phyloP scores from a whole-genome alignment of 2,797 vertebrate species.

The Natrix natrix region DNA sequence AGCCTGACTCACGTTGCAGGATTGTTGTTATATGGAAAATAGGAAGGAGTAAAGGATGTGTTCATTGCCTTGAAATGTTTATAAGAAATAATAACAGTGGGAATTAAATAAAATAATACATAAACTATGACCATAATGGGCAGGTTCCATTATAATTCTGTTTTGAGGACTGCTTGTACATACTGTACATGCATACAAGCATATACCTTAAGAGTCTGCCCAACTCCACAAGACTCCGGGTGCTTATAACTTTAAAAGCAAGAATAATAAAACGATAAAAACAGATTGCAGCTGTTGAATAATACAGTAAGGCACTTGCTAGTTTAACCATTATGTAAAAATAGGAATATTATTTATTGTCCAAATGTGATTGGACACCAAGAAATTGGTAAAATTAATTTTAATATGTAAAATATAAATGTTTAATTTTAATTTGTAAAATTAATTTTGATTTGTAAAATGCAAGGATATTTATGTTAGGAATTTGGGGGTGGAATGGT shows the following conservation, averaged over 20 bases:
- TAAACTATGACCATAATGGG: background rate
- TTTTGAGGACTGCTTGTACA: background rate
- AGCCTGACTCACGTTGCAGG: background rate
- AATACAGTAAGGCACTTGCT: background rate
- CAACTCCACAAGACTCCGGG: background rate
- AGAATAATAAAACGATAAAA: background rate
- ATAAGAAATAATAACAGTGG: background rate
- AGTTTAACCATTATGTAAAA: background rate
- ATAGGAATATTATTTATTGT: background rate
- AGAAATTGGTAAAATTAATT: background rate
- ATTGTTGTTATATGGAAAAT: background rate
- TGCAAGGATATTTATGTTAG: background rate
- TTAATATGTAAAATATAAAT: background rate
- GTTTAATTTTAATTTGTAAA: background rate
- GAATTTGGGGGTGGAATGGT: background rate
- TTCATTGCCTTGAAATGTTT: background rate
- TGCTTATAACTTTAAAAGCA: background rate
- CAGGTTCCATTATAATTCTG: background rate
- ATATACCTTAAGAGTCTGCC: background rate
- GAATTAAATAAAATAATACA: background rate
- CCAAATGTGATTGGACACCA: background rate
- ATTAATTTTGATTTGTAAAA: background rate
- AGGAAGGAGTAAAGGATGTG: background rate
- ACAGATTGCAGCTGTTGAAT: background rate
- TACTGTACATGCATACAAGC: background rate